Base-by-base conservation (phyloP, 2,888 invertebrate genomes). In the Aradus depressus region DNA sequence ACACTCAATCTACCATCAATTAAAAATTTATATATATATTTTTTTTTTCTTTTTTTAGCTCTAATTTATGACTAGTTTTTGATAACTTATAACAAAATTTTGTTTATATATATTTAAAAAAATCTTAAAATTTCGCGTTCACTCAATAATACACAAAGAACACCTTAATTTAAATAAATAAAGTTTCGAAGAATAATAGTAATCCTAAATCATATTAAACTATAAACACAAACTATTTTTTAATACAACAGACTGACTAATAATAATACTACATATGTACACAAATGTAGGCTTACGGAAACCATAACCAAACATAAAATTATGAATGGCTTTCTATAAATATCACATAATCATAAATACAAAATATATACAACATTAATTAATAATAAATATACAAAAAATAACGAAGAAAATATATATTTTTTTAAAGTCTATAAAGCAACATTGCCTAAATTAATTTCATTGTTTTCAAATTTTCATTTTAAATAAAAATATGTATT, bases 201-300 rank as follows among this genome's bases (percentile, higher is more conserved):
- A 32, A 41, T 49, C 23, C 49, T 49, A 39, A 31, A 18, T n/a
- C n/a, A 22, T 35, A 41, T 31, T 41, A 49, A 49, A 49, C 41
- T 41, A 49, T 49, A 49, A 49, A 49, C 49, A 49, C 49, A 49
- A 41, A 49, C 32, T 41, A 41, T 6, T 22, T 21, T 35, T 47
- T 47, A 47, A 37, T 38, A 37, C 23, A n/a, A n/a, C n/a, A n/a
- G n/a, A n/a, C n/a, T n/a, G n/a, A n/a, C n/a, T n/a, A n/a, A n/a
- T n/a, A n/a, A n/a, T 37, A 22, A 22, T 43, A 28, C 25, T 37
- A 44, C 32, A 35, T 32, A 43, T 51, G 38, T 51, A 51, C 43
- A 51, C 35, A 43, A 26, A 50, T 49, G 56, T 56, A 56, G 56
- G 56, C 56, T 56, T 56, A 47, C 47, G 53, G 56, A 56, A 56